Conservation (phyloP, 2,113 vertebrate genomes). For the Illadopsis cleaveri region DNA sequence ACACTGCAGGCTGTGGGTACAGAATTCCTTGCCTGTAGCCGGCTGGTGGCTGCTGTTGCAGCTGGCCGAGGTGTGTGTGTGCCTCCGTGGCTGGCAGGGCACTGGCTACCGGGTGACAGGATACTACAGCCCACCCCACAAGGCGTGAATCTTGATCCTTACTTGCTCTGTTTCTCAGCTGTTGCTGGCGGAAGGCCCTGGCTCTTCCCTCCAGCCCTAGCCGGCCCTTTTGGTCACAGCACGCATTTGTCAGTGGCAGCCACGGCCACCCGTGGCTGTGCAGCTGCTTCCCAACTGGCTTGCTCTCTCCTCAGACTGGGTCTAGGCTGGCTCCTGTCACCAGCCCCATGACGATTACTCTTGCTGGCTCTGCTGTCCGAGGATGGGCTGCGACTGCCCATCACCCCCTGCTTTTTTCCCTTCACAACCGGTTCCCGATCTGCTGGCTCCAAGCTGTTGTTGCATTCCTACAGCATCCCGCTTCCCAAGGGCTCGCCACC, state of each 20-base stretch:
- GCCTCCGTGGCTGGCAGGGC: neutral
- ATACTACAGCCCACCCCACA: neutral
- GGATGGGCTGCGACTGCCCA: neutral
- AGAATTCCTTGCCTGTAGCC: neutral
- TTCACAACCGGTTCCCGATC: neutral
- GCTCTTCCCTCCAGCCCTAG: neutral
- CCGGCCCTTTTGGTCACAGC: neutral
- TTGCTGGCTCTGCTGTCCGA: neutral
- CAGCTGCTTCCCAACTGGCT: constrained; percentile 3
- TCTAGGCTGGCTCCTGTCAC: neutral
- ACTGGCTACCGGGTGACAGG: rapidly evolving
- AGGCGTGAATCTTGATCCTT: rapidly evolving
- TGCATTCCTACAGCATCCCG: neutral
- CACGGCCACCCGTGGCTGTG: neutral
- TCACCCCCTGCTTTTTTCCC: neutral
- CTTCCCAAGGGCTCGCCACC: neutral
- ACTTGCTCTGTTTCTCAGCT: neutral
- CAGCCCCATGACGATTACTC: neutral
- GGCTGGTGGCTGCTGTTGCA: rapidly evolving
- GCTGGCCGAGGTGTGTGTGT: neutral
- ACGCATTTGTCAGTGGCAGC: neutral
- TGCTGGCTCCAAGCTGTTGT: neutral
- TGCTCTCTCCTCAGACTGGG: neutral
- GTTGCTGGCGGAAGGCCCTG: neutral
- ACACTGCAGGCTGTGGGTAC: rapidly evolving